Percentiles rank a stretch among this genome's conserved stretches.
phyloP scores from a whole-genome alignment of 2,888 invertebrate genomes.

The Aspidapion aeneum region DNA sequence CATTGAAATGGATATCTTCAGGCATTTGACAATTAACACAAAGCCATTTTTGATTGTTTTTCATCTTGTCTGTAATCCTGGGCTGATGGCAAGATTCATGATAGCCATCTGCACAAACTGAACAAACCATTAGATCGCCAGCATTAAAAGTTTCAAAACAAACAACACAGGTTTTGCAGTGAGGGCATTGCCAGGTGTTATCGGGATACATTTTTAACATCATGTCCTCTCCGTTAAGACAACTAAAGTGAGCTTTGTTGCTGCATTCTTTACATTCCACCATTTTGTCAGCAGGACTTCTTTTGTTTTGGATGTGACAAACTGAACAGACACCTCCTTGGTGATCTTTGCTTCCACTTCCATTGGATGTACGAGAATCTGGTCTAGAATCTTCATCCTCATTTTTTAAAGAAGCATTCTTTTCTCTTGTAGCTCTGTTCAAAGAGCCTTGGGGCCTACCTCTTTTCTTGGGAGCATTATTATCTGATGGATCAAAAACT shows the following conservation, averaged over 20 bases:
- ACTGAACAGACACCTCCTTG: slow-evolving; percentile 61
- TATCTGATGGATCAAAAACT: slow-evolving; percentile 84
- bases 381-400: slow-evolving; percentile 40
- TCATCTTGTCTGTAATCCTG: slow-evolving; percentile 55
- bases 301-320: slow-evolving; percentile 57
- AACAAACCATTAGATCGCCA: slow-evolving; percentile 50
- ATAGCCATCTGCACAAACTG: slow-evolving; percentile 80
- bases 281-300: slow-evolving; percentile 59
- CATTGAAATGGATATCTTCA: slow-evolving; percentile 43
- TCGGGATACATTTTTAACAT: slow-evolving; percentile 61
- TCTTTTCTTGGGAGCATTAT: slow-evolving; percentile 70
- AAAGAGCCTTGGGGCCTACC: slow-evolving; percentile 63
- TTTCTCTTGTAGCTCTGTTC: slow-evolving; percentile 58
- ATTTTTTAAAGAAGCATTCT: slow-evolving; percentile 40
- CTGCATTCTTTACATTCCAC: slow-evolving; percentile 70
- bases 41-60: slow-evolving; percentile 65
- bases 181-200: slow-evolving; percentile 83
- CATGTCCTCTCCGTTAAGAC: slow-evolving; percentile 61
- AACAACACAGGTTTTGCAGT: slow-evolving; percentile 82
- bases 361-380: slow-evolving; percentile 43
- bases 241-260: slow-evolving; percentile 68
- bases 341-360: slow-evolving; percentile 44
- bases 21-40: slow-evolving; percentile 62
- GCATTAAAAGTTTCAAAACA: slow-evolving; percentile 76
- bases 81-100: slow-evolving; percentile 80